A percentile compares a stretch with the other conserved stretches of the same genome.
Conservation (phyloP, 1,140 invertebrate genomes). For the Drosophila mojavensis region DNA sequence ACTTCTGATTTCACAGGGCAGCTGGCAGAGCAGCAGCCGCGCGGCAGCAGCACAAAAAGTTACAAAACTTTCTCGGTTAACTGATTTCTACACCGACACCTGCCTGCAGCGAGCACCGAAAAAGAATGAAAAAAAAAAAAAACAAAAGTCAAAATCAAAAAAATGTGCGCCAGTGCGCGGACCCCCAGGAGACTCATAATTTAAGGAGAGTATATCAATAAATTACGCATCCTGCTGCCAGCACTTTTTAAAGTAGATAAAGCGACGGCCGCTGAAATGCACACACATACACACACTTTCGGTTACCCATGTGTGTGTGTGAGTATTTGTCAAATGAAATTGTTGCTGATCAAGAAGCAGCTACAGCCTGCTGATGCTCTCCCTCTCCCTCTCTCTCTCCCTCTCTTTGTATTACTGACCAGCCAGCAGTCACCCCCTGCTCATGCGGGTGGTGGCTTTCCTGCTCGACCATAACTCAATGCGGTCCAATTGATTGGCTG, state of each 20-base stretch:
- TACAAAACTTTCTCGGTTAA: constrained; percentile 79
- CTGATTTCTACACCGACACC: constrained; percentile 80
- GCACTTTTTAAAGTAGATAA: constrained; percentile 56
- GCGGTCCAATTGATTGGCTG: constrained; percentile 50
- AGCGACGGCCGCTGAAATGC: constrained; percentile 30
- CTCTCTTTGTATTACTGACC: constrained; percentile 20
- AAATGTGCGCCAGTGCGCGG: constrained; percentile 30
- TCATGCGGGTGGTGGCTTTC: constrained; percentile 23
- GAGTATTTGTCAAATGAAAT: constrained; percentile 33
- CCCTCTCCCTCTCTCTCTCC: not conserved
- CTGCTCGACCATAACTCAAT: constrained; percentile 48
- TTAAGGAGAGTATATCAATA: constrained; percentile 79
- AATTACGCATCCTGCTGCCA: constrained; percentile 71
- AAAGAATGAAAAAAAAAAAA: not conserved
- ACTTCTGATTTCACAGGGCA: constrained; percentile 73
- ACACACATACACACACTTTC: not conserved
- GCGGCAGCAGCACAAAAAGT: constrained; percentile 57
- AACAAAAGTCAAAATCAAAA: no score
- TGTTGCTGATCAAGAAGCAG: constrained; percentile 26
- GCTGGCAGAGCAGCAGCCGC: constrained; percentile 37
- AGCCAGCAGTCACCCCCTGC: not conserved
- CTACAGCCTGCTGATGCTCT: not conserved
- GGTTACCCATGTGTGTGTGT: not conserved
- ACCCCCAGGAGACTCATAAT: constrained; percentile 78
- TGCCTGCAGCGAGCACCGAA: constrained; percentile 63